These are phyloP conservation scores for Craseonycteris thonglongyai DNA, from an alignment of 2,113 vertebrate genomes.

Conservation along the genomic window DNA sequence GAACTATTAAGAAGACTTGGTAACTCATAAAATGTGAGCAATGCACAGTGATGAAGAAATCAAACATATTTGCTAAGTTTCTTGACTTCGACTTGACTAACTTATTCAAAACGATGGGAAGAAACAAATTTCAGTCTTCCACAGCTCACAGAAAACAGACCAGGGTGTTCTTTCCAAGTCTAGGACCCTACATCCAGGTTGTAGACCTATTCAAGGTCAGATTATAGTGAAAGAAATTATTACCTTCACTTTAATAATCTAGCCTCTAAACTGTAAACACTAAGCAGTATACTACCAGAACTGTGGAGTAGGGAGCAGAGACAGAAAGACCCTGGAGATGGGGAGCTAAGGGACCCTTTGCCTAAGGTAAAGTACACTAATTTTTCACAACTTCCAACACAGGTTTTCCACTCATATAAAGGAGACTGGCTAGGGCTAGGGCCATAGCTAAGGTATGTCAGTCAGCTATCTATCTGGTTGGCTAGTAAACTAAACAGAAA, in stretches of 20 bases:
- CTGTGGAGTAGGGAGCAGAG: not conserved
- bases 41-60: not conserved
- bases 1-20: not conserved
- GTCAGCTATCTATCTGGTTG: not conserved
- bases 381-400: not conserved
- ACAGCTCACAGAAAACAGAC: not conserved
- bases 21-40: not conserved
- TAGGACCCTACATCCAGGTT: not conserved
- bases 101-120: not conserved
- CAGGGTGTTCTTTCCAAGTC: not conserved
- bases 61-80: not conserved
- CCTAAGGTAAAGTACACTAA: not conserved
- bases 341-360: not conserved
- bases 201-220: not conserved
- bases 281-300: not conserved
- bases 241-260: not conserved
- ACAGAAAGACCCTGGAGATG: not conserved
- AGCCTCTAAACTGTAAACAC: not conserved
- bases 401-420: not conserved
- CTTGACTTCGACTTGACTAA: not conserved
- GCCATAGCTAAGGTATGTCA: not conserved
- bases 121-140: not conserved
- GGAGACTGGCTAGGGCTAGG: not conserved
- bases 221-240: not conserved
- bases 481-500: not conserved